Evolutionary conservation across 2,797 vertebrate genomes (phyloP).

Genomic region (Dendrocincla tyrannina): DNA sequence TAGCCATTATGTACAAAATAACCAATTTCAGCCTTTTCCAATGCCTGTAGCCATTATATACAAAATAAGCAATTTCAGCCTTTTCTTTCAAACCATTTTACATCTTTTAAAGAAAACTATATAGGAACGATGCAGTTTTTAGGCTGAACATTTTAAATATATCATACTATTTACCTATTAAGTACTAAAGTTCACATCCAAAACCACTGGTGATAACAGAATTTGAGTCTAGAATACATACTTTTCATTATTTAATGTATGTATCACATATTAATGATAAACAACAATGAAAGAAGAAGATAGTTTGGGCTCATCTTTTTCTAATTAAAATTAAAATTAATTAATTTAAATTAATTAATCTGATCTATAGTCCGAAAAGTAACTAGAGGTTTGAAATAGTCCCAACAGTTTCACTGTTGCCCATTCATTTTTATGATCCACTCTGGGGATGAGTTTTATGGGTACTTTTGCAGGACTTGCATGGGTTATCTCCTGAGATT

Average conservation of each 20-base stretch:
- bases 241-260: background rate
- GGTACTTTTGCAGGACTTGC: background rate
- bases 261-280: background rate
- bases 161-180: background rate
- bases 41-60: background rate
- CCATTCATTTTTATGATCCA: accelerated
- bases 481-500: background rate
- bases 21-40: background rate
- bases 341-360: background rate
- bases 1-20: background rate
- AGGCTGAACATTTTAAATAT: background rate
- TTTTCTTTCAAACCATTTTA: background rate
- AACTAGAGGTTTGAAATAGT: background rate
- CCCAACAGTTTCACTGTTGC: background rate
- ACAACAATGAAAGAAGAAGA: background rate
- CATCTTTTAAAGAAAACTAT: background rate
- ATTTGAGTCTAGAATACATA: background rate
- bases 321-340: background rate
- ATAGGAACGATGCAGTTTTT: background rate
- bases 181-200: background rate
- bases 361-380: background rate
- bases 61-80: background rate
- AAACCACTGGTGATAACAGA: background rate
- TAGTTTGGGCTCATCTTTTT: background rate
- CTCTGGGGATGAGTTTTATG: background rate